A percentile compares a stretch with the other conserved stretches of the same genome.
Conservation (phyloP, 1,140 invertebrate species). For the Papilio xuthus region DNA sequence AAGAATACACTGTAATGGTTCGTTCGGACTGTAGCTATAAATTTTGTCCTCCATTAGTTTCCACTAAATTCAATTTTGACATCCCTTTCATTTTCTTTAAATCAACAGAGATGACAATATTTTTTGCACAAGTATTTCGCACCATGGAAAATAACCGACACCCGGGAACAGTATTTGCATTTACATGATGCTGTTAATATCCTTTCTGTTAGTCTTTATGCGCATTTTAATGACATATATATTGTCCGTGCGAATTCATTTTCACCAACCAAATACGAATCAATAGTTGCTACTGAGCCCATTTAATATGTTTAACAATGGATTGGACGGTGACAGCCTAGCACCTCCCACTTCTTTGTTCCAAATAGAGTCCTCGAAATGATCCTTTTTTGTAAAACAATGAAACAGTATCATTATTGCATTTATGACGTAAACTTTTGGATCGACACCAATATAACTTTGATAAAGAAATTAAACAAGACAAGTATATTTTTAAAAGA, state of each 20-base stretch:
- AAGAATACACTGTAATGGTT: no score
- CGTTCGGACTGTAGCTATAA: no score
- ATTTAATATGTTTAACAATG: not conserved
- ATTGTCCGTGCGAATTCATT: not conserved
- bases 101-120: no score
- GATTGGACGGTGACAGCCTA: constrained; percentile 17
- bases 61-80: no score
- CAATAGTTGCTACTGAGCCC: not conserved
- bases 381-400: constrained; percentile 28
- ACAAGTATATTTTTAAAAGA: not conserved
- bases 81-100: no score
- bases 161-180: no score
- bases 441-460: not conserved
- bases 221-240: not conserved
- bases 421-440: constrained; percentile 22
- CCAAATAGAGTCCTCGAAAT: not conserved
- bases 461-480: not conserved
- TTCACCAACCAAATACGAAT: not conserved
- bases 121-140: no score
- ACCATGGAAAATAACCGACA: no score
- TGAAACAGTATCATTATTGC: not conserved
- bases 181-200: not conserved
- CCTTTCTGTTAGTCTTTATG: not conserved
- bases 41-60: no score
- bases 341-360: constrained; percentile 28